These are phyloP conservation scores for Ephydatia muelleri DNA, from an alignment of 37 sponge, comb jelly and placozoan genomes.

Conservation along the genomic window DNA sequence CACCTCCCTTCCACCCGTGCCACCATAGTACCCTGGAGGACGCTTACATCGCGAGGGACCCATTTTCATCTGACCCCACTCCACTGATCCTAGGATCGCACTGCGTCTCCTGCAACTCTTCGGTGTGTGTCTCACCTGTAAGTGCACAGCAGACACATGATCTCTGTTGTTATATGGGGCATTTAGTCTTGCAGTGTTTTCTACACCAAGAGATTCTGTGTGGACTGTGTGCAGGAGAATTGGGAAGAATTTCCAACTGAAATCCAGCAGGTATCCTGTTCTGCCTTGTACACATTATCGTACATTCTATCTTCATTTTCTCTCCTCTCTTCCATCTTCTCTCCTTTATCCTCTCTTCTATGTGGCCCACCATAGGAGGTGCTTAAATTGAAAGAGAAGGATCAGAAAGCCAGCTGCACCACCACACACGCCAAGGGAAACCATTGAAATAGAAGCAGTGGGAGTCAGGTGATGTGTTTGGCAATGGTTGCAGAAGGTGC, in stretches of 20 bases:
- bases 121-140: conserved; percentile 64
- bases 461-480: background rate
- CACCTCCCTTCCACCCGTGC: no score
- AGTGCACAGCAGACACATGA: no score
- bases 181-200: conserved; percentile 73
- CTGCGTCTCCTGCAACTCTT: conserved; percentile 49
- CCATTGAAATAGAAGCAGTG: background rate
- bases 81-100: conserved; percentile 75
- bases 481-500: background rate
- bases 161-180: background rate
- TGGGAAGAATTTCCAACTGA: conserved; percentile 71
- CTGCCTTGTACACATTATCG: background rate
- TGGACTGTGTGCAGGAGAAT: conserved; percentile 52
- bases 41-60: conserved; percentile 66
- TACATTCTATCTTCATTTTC: background rate
- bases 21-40: conserved; percentile 53
- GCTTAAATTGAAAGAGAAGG: background rate
- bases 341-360: no score
- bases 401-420: background rate
- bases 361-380: no score
- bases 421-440: no score
- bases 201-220: conserved; percentile 80
- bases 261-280: conserved; percentile 59
- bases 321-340: background rate
- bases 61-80: conserved; percentile 50